Evolutionary conservation across 2,113 vertebrate genomes (phyloP), one percentile per base, ranked within the genome.

Genomic region (Nyctibius bracteatus): DNA sequence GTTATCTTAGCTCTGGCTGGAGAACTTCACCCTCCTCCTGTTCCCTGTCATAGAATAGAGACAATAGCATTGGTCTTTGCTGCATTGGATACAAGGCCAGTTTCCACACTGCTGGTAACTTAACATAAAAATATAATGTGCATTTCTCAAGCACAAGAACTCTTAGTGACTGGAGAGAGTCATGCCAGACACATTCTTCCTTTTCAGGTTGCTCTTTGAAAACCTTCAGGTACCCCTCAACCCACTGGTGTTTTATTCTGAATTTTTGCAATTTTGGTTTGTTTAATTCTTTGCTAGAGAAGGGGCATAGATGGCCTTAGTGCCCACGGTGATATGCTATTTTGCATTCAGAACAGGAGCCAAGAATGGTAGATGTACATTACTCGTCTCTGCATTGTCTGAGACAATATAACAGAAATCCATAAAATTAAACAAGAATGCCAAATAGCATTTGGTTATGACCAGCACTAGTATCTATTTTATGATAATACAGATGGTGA

Each of bases 121-220:
- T 31, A 10, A 10, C 1, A 3, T 82, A 31, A 84, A n/a, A 88
- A 41, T 23, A 54, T 5, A 35, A 35, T 0, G 0, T 22, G 18
- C 21, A 17, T 83, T 93, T 77, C 46, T 81, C 12, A 74, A 83
- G 39, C 33, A 24, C 10, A 52, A 49, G 81, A 47, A 55, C 25
- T 65, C 11, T 4, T 30, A 27, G 17, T n/a, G n/a, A 25, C 43
- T 33, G 12, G 25, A 15, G 13, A 71, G 13, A 82, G 10, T 14
- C 41, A 66, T 14, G 33, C 18, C 33, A 85, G 58, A 63, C 35
- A 59, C 14, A 25, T 20, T 73, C n/a, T 72, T 62, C 17, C 31
- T 80, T 91, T 79, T 79, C 22, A 70, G 7, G 8, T n/a, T 66
- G n/a, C 30, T 94, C 14, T 89, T 73, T 81, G 55, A 91, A 93